These are phyloP conservation scores for Pelodytes ibericus DNA, from an alignment of 2,797 vertebrate genomes.

Conservation along the genomic window DNA sequence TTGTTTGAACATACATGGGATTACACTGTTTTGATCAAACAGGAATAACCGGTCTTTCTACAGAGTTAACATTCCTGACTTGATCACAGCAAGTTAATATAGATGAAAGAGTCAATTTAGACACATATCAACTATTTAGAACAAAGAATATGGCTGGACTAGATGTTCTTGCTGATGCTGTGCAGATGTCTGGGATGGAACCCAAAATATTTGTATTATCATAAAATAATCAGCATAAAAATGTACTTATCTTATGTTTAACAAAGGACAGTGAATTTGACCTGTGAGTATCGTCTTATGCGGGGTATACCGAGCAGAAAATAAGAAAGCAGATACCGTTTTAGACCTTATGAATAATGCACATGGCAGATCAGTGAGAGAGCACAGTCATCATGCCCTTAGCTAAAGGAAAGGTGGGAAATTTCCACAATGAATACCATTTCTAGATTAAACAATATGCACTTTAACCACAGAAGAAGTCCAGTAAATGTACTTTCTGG, in stretches of 20 bases:
- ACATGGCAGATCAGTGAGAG: not conserved
- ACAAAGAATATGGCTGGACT: not conserved
- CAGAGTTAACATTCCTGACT: not conserved
- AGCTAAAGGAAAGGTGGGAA: not conserved
- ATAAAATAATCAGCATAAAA: slow-evolving; percentile 35
- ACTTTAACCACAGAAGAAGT: slow-evolving; percentile 31
- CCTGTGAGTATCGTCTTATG: slow-evolving; percentile 16
- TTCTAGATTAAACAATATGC: slow-evolving; percentile 24
- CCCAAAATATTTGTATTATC: slow-evolving; percentile 31
- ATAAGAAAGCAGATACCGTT: slow-evolving; percentile 10
- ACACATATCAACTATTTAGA: not conserved
- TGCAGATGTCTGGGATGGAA: slow-evolving; percentile 32
- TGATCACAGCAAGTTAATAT: not conserved
- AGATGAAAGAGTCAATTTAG: too few relatives aligned
- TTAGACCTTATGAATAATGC: slow-evolving; percentile 22
- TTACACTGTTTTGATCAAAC: too few relatives aligned
- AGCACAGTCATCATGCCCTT: slow-evolving; percentile 11
- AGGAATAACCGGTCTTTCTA: not conserved
- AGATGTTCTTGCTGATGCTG: slow-evolving; percentile 4
- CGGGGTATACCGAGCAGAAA: slow-evolving; percentile 12
- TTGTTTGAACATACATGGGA: too few relatives aligned
- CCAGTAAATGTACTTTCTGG: slow-evolving; percentile 44
- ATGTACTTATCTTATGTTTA: slow-evolving; percentile 4
- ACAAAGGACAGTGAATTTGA: slow-evolving; percentile 20
- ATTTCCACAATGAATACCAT: not conserved